Percentiles rank a stretch among this genome's conserved stretches.
These are phyloP conservation scores for Erynnis tages DNA, from an alignment of 2,888 invertebrate species.

Conservation along the genomic window DNA sequence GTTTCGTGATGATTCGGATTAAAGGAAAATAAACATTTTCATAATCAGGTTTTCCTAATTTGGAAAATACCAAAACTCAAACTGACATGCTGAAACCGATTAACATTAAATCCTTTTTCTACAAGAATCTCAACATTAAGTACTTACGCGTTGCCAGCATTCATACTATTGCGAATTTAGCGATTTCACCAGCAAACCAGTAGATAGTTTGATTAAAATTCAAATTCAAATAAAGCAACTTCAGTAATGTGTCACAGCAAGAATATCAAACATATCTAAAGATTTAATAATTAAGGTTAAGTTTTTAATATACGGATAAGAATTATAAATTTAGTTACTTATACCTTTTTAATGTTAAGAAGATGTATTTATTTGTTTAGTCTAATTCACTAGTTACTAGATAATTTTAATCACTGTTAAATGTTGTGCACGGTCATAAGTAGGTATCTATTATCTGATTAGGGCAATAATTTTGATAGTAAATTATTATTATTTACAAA, in stretches of 20 bases:
- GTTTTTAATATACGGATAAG: constrained; percentile 53
- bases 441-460: constrained; percentile 69
- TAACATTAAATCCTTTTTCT: too few relatives aligned
- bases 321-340: constrained; percentile 57
- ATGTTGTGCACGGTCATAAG: constrained; percentile 79
- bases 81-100: too few relatives aligned
- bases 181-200: too few relatives aligned
- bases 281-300: constrained; percentile 46
- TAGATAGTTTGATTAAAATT: too few relatives aligned
- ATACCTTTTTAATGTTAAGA: constrained; percentile 49
- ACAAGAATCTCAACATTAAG: too few relatives aligned
- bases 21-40: too few relatives aligned
- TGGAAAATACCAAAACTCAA: too few relatives aligned
- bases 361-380: constrained; percentile 63
- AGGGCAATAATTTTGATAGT: constrained; percentile 73
- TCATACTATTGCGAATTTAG: too few relatives aligned
- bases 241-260: constrained; percentile 55
- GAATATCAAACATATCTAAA: constrained; percentile 79
- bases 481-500: constrained; percentile 26
- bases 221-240: constrained; percentile 33
- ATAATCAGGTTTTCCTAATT: too few relatives aligned
- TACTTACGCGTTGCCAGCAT: too few relatives aligned
- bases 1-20: too few relatives aligned
- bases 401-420: constrained; percentile 80
- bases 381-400: constrained; percentile 60